A percentile compares a stretch with the other conserved stretches of the same genome.
Evolutionary conservation across 53 echinoderm and acorn worm species (phyloP).

Genomic region (Pentamera pediparva): DNA sequence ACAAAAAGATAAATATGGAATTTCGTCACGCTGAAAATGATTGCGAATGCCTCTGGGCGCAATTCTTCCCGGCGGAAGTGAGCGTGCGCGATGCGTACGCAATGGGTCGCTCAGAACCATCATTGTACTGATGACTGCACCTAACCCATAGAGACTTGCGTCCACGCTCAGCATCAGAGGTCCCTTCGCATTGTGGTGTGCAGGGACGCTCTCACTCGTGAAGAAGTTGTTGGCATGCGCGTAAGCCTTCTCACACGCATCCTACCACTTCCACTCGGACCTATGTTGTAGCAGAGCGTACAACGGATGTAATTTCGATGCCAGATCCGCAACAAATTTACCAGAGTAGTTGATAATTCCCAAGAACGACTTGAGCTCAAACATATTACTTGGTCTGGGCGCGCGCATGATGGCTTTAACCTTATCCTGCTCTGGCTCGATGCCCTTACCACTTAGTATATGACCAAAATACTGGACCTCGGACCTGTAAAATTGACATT

Average conservation of each 20-base stretch:
- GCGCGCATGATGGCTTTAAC: constrained; percentile 3
- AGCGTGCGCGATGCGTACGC: constrained; percentile 24
- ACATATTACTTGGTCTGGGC: no score
- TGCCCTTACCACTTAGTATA: constrained; percentile 2
- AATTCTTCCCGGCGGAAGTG: constrained; percentile 3
- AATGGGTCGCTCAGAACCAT: constrained; percentile 21
- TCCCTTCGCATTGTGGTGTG: no score
- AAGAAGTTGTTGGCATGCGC: constrained; percentile 3
- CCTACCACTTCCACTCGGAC: constrained; percentile 14
- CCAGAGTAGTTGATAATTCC: no score
- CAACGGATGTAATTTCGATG: constrained; percentile 3
- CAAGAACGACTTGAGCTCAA: not conserved
- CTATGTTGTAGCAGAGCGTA: not conserved
- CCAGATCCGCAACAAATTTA: constrained; percentile 14
- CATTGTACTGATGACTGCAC: no score
- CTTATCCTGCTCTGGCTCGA: constrained; percentile 16
- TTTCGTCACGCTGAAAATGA: constrained; percentile 15
- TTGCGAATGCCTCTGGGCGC: constrained; percentile 7
- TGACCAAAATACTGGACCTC: constrained; percentile 11
- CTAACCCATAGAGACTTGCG: no score
- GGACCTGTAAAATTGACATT: constrained; percentile 3
- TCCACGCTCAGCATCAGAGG: not conserved
- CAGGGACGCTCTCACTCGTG: not conserved
- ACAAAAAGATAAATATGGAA: constrained; percentile 20
- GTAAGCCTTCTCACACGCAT: not conserved